Conservation (phyloP, 2,113 vertebrate species). For the Physeter macrocephalus region DNA sequence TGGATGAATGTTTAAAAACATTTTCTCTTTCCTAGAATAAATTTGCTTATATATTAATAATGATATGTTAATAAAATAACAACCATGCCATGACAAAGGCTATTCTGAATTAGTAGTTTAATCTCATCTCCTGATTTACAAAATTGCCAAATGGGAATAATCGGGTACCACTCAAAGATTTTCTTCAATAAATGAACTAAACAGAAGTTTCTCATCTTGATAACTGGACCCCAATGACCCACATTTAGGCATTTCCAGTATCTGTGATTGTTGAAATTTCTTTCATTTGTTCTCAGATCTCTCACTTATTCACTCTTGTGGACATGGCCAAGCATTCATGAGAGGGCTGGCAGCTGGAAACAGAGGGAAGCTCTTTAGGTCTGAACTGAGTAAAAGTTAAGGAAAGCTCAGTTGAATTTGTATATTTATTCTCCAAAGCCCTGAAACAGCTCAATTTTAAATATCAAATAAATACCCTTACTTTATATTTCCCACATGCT, state of each 20-base stretch:
- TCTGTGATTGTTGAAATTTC: neutral
- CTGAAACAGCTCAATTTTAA: conserved; percentile 4
- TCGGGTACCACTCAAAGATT: neutral
- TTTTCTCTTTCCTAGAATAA: neutral
- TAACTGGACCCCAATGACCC: fast-evolving
- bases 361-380: neutral
- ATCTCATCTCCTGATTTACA: neutral
- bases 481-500: neutral
- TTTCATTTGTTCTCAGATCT: neutral
- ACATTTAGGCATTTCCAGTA: neutral
- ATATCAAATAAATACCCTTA: conserved; percentile 25
- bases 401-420: neutral
- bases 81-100: neutral
- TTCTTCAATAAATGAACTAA: neutral
- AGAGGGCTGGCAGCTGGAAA: neutral
- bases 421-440: neutral
- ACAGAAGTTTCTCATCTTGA: neutral
- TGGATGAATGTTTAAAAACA: neutral
- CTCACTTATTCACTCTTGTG: neutral
- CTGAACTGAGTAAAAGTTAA: neutral
- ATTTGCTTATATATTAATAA: neutral
- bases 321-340: neutral
- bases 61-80: neutral
- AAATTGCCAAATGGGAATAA: neutral
- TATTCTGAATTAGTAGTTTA: neutral